Evolutionary conservation across 2,888 invertebrate genomes (phyloP), one percentile per base, ranked within the genome.

Genomic region (Aradus depressus): DNA sequence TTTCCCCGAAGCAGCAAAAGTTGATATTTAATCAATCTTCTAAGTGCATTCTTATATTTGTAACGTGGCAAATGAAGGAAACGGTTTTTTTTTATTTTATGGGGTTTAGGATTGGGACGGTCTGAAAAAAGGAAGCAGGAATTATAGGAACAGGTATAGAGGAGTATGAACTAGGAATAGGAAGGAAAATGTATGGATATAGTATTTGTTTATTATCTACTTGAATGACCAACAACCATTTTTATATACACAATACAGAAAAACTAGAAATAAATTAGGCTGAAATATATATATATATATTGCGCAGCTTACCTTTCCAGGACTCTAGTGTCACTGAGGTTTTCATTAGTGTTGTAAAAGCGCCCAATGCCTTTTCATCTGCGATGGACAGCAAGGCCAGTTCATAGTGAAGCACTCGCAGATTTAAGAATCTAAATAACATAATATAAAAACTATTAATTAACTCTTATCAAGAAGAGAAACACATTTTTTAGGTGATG

Each of bases 271-370:
- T 22, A 44, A 28, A 45, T 31, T 35, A 19, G 23, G 16, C 32
- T 41, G 16, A 25, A 18, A 23, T 10, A 25, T 18, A n/a, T 41
- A 12, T 14, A 16, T 26, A n/a, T n/a, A n/a, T n/a, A 31, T 31
- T 8, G n/a, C n/a, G 14, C 19, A 45, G 31, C 50, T 49, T 43
- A 57, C 57, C 57, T 53, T 50, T 51, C 49, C 57, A 51, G 50
- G 53, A 52, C 52, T 55, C 57, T 39, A 54, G 34, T 32, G 57
- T 45, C 48, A 55, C 54, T 50, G 54, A 42, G 50, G 54, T 57
- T 55, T 52, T 57, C 57, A 57, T 57, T 57, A 54, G 57, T 54
- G 35, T 32, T 26, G 50, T 32, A 23, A 26, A 18, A 42, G n/a
- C 32, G 31, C 49, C 41, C 42, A 35, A 42, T 41, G 49, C 28